Evolutionary conservation across 2,888 invertebrate genomes (phyloP).

Genomic region (Pseudeuparius sepicola): DNA sequence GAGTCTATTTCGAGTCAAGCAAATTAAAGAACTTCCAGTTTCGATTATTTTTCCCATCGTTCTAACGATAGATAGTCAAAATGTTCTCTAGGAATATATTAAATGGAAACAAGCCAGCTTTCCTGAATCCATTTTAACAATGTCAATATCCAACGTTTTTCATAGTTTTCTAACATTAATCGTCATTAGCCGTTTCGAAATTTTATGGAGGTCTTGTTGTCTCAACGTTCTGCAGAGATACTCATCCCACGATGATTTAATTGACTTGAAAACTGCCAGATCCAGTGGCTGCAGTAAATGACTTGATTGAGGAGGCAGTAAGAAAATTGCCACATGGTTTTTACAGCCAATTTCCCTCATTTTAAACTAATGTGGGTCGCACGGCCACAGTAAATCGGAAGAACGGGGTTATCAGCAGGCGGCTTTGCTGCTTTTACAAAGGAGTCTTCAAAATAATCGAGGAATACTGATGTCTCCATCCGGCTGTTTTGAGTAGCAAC

Average conservation of each 20-base stretch:
- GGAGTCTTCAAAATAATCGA: constrained; percentile 3
- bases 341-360: constrained; percentile 1
- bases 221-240: constrained; percentile 2
- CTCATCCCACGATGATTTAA: constrained; percentile 2
- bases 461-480: constrained; percentile 3
- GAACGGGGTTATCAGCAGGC: no score
- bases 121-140: constrained; percentile 3
- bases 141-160: constrained; percentile 1
- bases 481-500: constrained; percentile 3
- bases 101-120: not conserved
- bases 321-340: constrained; percentile 2
- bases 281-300: constrained; percentile 1
- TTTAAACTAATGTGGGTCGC: constrained; percentile 3
- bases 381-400: constrained; percentile 2
- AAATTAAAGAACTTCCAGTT: constrained; percentile 1
- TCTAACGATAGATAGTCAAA: constrained; percentile 1
- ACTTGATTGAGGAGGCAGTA: constrained; percentile 1
- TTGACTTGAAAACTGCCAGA: constrained; percentile 2
- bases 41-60: constrained; percentile 2
- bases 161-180: constrained; percentile 1
- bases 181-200: constrained; percentile 3
- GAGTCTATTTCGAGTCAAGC: not conserved
- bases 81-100: constrained; percentile 1
- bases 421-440: constrained; percentile 2
- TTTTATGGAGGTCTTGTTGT: constrained; percentile 1